Base-by-base conservation (phyloP, 1,140 invertebrate genomes). In the Heterodera carotae region DNA sequence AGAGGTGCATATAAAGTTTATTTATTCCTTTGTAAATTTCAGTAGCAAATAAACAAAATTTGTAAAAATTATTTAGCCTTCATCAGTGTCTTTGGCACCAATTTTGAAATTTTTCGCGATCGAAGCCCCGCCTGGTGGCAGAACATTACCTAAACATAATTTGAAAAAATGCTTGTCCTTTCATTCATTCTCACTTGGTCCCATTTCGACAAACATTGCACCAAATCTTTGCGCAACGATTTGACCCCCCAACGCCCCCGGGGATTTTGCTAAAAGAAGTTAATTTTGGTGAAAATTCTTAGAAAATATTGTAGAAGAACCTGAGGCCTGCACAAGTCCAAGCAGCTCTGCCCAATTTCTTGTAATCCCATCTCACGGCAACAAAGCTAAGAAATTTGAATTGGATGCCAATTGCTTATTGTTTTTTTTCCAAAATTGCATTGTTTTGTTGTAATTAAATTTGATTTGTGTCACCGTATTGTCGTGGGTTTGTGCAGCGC, bases 401-500 rank as follows among this genome's bases (percentile, higher is more conserved):
- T 74, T 31, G 39, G 39, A 8, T 6, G 39, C 25, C 36, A 33
- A 33, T 60, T 31, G 12, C 33, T 39, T 36, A 8, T 71, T 71
- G 31, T 71, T 71, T 71, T 39, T n/a, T n/a, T n/a, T n/a, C n/a
- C n/a, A n/a, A n/a, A n/a, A n/a, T n/a, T n/a, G n/a, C n/a, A n/a
- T n/a, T n/a, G n/a, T n/a, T n/a, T n/a, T n/a, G n/a, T n/a, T n/a
- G n/a, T n/a, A n/a, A n/a, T n/a, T n/a, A n/a, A n/a, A n/a, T n/a
- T n/a, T n/a, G n/a, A n/a, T n/a, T n/a, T n/a, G n/a, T n/a, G n/a
- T n/a, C n/a, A 83, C 85, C 25, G 81, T 83, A 77, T 86, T 86
- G 80, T 86, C 85, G 82, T 88, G 85, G 39, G 86, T 86, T 70
- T 81, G 85, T 29, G 85, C 85, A 2, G 86, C 85, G 72, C 85